phyloP scores from a whole-genome alignment of 2,888 invertebrate species.

The Aspidapion aeneum region DNA sequence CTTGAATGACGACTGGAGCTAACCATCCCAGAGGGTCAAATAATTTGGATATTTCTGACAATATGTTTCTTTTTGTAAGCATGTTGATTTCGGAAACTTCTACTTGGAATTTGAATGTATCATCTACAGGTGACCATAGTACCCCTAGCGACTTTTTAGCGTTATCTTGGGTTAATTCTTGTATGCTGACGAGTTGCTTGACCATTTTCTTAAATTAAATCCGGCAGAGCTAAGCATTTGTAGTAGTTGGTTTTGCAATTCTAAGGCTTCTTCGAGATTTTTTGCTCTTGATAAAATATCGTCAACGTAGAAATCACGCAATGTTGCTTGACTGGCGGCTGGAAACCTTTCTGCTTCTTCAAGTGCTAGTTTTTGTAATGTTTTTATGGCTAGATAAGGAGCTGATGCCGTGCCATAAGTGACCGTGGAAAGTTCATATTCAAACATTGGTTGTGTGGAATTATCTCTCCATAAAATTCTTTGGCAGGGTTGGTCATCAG shows the following conservation, averaged over 20 bases:
- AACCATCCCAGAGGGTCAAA: too few relatives aligned
- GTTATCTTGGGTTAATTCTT: neutral
- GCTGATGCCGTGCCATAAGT: slow-evolving; percentile 28
- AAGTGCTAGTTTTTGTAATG: slow-evolving; percentile 23
- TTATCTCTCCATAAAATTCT: slow-evolving; percentile 24
- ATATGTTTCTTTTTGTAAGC: neutral
- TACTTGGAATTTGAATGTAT: too few relatives aligned
- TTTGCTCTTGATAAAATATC: slow-evolving; percentile 2
- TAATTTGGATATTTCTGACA: too few relatives aligned
- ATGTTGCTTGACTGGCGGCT: neutral
- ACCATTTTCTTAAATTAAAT: neutral
- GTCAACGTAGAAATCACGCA: neutral
- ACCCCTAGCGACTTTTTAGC: neutral
- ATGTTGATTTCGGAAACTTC: neutral
- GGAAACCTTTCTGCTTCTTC: slow-evolving; percentile 20
- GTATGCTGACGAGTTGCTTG: neutral
- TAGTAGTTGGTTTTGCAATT: neutral
- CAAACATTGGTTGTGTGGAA: slow-evolving; percentile 12
- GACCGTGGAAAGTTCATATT: slow-evolving; percentile 24
- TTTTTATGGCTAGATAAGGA: slow-evolving; percentile 23
- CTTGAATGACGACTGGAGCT: too few relatives aligned
- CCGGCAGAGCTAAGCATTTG: neutral
- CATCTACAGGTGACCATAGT: too few relatives aligned
- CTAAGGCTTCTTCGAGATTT: neutral
- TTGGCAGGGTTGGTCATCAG: slow-evolving; percentile 22